These are phyloP conservation scores for Ceratosolen solmsi DNA, from an alignment of 1,140 invertebrate species.

Conservation along the genomic window DNA sequence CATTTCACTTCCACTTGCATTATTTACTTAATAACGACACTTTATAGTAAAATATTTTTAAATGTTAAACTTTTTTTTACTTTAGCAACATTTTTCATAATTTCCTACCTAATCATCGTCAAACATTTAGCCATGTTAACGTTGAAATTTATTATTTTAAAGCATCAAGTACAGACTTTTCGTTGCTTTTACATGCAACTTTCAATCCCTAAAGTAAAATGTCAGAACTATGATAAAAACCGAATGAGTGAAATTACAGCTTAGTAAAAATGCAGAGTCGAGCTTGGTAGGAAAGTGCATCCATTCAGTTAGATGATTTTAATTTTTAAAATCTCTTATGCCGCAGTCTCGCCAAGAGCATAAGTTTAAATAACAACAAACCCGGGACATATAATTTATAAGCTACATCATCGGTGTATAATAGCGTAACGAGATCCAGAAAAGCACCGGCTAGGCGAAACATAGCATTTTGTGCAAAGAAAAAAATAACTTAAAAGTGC, in stretches of 20 bases:
- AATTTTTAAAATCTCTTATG: not conserved
- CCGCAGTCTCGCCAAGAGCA: not conserved
- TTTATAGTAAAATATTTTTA: too few species aligned
- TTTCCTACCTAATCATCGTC: not conserved
- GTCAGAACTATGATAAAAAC: not conserved
- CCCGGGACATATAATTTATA: not conserved
- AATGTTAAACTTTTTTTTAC: too few species aligned
- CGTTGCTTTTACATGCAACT: not conserved
- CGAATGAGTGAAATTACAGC: not conserved
- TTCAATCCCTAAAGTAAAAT: not conserved
- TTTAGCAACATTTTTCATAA: too few species aligned
- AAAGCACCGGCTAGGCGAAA: not conserved
- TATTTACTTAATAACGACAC: too few species aligned
- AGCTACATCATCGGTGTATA: not conserved
- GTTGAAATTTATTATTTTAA: not conserved
- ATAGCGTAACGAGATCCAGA: not conserved
- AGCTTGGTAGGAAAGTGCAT: not conserved
- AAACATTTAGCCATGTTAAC: not conserved
- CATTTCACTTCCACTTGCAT: too few species aligned
- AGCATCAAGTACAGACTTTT: not conserved
- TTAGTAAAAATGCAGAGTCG: not conserved
- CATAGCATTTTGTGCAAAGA: not conserved
- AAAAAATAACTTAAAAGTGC: constrained; percentile 10
- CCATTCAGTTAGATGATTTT: not conserved
- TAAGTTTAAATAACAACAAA: constrained; percentile 16